phyloP scores from a whole-genome alignment of 2,113 vertebrate genomes.

The Setophaga kirtlandii region DNA sequence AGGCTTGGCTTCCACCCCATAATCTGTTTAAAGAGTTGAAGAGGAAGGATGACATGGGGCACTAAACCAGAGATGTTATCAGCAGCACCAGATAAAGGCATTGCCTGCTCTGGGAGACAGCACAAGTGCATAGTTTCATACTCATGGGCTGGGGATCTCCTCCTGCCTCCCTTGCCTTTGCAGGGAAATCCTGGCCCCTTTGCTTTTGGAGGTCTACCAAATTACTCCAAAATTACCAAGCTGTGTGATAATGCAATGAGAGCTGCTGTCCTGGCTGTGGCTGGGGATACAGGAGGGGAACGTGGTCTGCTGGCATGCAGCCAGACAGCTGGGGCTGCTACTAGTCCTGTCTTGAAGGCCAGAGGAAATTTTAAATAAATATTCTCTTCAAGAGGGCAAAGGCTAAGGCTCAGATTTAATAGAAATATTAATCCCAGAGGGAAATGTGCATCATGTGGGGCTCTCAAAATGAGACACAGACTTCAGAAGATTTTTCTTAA shows the following conservation, averaged over 20 bases:
- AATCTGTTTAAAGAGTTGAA: background rate
- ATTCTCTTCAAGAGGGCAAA: background rate
- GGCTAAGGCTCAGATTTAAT: background rate
- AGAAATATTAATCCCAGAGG: slow-evolving; percentile 31
- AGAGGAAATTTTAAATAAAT: slow-evolving; percentile 29
- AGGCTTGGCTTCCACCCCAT: background rate
- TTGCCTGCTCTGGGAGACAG: background rate
- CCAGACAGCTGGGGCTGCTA: background rate
- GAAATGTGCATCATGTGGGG: background rate
- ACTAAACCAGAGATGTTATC: background rate
- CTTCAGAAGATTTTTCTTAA: slow-evolving; percentile 33
- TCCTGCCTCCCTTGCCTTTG: background rate
- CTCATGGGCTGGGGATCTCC: background rate
- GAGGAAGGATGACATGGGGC: background rate
- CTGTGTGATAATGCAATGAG: fast-evolving
- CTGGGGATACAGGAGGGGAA: background rate
- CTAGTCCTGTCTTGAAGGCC: background rate
- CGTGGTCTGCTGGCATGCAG: background rate
- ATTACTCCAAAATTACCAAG: fast-evolving
- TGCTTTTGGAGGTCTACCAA: background rate
- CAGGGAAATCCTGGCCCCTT: background rate
- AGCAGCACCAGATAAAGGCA: background rate
- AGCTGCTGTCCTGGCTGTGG: background rate
- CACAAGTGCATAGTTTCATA: background rate
- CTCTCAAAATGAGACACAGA: background rate